These are phyloP conservation scores for Coelogynopora nodosa DNA, from an alignment of 2,888 invertebrate species.

Conservation along the genomic window DNA sequence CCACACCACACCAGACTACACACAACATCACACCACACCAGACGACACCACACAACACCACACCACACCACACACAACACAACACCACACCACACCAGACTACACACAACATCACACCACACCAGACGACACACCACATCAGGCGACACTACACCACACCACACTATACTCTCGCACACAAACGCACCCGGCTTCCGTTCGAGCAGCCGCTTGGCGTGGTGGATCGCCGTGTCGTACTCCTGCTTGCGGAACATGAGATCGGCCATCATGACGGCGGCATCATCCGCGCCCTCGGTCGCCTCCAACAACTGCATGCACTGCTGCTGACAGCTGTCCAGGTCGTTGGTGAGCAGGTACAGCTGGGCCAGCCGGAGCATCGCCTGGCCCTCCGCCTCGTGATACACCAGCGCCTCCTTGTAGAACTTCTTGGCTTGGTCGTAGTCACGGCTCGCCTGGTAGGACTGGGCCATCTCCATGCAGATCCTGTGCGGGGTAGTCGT, in stretches of 20 bases:
- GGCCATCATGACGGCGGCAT: constrained; percentile 88
- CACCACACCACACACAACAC: too few relatives aligned
- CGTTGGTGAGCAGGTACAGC: constrained; percentile 65
- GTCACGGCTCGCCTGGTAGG: constrained; percentile 67
- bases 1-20: too few relatives aligned
- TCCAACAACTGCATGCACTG: constrained; percentile 77
- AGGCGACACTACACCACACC: too few relatives aligned
- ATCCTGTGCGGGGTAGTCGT: too few relatives aligned
- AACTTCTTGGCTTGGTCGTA: constrained; percentile 73
- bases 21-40: too few relatives aligned
- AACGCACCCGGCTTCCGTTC: constrained; percentile 56
- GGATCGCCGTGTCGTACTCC: constrained; percentile 83
- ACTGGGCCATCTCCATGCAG: constrained; percentile 72
- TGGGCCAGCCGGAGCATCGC: constrained; percentile 62
- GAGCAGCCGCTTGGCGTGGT: constrained; percentile 79
- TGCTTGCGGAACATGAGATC: constrained; percentile 83
- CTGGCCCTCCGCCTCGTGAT: constrained; percentile 73
- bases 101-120: too few relatives aligned
- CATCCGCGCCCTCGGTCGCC: constrained; percentile 74
- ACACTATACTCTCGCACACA: too few relatives aligned
- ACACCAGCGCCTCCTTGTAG: constrained; percentile 80
- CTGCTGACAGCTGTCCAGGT: constrained; percentile 80
- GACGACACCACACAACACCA: too few relatives aligned
- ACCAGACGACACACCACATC: too few relatives aligned
- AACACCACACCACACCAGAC: too few relatives aligned